Evolutionary conservation across 2,797 vertebrate genomes (phyloP), one percentile per base, ranked within the genome.

Genomic region (Rhyacichthys aspro): DNA sequence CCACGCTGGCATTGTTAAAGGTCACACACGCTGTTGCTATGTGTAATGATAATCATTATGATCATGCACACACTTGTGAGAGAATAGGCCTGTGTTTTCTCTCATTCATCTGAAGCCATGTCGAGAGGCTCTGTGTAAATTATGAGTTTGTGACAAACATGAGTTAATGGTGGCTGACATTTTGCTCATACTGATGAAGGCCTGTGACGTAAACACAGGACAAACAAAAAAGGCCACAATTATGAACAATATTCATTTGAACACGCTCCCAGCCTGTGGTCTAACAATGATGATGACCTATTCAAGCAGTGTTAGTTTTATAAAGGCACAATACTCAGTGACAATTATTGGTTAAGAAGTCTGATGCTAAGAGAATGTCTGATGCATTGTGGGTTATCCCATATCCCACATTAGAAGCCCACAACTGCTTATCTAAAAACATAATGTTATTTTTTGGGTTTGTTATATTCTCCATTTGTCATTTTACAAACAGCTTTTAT

Each of bases 281-380:
- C 44, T 53, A 36, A 58, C 62, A 60, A 43, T 43, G 57, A 43
- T 60, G 74, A 63, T 87, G 88, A 90, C 88, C 88, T 90, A 86
- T 82, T 88, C 87, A 58, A 86, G 83, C 84, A 79, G 73, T 68
- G 69, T 89, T 87, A 88, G 67, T 60, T 72, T 83, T 70, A 81
- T 59, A 66, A 68, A 69, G 61, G 77, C 78, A 78, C 65, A 78
- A 42, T 65, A 69, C 69, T 62, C 63, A 67, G 58, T 44, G 49
- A 60, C 66, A 44, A 67, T 67, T 72, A 78, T 73, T 74, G 60
- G 68, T 70, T 64, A 46, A 36, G 50, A 63, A 63, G 66, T 15
- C 49, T 38, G 68, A 49, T 44, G 63, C 38, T 55, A 46, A 43
- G 36, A 47, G 36, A 52, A 70, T 72, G 85, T 83, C 84, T 47